Base-by-base conservation (phyloP, 2,888 invertebrate species). In the Notocelia uddmanniana region DNA sequence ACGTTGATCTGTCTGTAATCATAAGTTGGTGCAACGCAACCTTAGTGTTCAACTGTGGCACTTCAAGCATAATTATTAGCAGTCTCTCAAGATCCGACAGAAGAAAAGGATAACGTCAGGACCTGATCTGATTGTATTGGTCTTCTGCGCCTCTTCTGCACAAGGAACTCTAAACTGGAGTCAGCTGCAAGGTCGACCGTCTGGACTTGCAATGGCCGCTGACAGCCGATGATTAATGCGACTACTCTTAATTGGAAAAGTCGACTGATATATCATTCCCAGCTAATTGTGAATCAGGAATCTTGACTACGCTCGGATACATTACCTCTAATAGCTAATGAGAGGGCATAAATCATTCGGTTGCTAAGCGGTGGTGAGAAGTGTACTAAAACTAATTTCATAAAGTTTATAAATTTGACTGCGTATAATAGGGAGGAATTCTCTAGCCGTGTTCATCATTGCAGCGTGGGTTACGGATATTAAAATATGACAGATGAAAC, bases 211-310 rank as follows among this genome's bases (percentile, higher is more conserved):
- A 80, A 80, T 78, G 77, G 77, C 73, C 74, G 75, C 74, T 76
- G 83, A 81, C 82, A 80, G 76, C 73, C 68, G 69, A 79, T 87
- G 85, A 89, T 86, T 82, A 83, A 89, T 86, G 81, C 75, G 69
- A 77, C 73, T 69, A 74, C 75, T 72, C 78, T 80, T 85, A 86
- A 85, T 87, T 85, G 80, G 77, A 76, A 77, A 79, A 82, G 78
- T 72, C 73, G 76, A 80, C 81, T 78, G 80, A 85, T 78, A 81
- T 82, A 76, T 80, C 79, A 74, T 78, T 74, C 74, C 75, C 34
- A 23, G 60, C 55, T 74, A 67, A 69, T 73, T 73, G 66, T 26
- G n/a, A 58, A 72, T 68, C 76, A 69, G 73, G 80, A 55, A 79
- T 80, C 81, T 80, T 77, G 83, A 83, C 84, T 80, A 82, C 74